Evolutionary conservation across 2,113 vertebrate genomes (phyloP).

Genomic region (Chauna torquata): DNA sequence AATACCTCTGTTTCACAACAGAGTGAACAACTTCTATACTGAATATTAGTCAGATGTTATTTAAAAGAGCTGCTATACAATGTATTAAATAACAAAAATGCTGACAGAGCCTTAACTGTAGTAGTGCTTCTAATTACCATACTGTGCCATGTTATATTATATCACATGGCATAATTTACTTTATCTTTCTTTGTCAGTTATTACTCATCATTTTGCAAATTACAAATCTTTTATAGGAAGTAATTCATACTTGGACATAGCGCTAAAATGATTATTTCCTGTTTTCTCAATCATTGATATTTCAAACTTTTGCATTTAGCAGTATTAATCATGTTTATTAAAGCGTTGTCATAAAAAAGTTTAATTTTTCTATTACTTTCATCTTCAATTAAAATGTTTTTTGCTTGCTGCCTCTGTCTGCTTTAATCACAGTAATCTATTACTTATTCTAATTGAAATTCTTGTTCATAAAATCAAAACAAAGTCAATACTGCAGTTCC

Average conservation of each 20-base stretch:
- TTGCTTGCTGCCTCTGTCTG: not conserved
- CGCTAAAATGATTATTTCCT: conserved; percentile 64
- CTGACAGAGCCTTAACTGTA: conserved; percentile 18
- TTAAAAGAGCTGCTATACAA: not conserved
- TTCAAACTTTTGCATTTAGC: conserved; percentile 66
- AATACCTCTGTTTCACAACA: not conserved
- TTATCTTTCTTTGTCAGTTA: conserved; percentile 53
- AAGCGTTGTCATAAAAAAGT: conserved; percentile 50
- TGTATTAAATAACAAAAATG: conserved; percentile 26
- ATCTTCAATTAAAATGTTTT: conserved; percentile 46
- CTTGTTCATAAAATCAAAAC: conserved; percentile 59
- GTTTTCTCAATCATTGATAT: conserved; percentile 64
- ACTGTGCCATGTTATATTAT: not conserved
- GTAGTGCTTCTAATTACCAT: not conserved
- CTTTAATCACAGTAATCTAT: conserved; percentile 26
- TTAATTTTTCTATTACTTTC: conserved; percentile 59
- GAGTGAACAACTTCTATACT: not conserved
- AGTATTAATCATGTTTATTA: conserved; percentile 69
- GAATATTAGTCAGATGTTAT: not conserved
- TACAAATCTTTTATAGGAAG: conserved; percentile 45
- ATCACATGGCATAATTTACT: conserved; percentile 32
- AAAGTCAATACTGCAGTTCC: conserved; percentile 19
- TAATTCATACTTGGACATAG: conserved; percentile 51
- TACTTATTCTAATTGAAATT: conserved; percentile 63
- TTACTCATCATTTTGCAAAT: conserved; percentile 70